These are phyloP conservation scores for Pediacus dermestoides DNA, from an alignment of 2,888 invertebrate genomes.

Conservation along the genomic window DNA sequence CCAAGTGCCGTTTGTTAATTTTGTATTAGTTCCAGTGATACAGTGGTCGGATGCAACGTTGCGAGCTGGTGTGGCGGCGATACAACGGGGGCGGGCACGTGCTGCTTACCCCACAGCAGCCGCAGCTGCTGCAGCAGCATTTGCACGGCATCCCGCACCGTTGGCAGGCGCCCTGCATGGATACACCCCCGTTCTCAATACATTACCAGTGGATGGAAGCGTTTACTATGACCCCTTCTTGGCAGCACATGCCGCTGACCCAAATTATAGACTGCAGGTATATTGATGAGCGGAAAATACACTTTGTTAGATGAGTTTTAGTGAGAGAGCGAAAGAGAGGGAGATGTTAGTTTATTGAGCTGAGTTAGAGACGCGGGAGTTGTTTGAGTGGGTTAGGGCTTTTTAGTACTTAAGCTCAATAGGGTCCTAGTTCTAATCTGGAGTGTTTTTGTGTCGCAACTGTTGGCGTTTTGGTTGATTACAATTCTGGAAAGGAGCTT, in stretches of 20 bases:
- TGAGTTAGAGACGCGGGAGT: no score
- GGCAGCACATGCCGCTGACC: constrained; percentile 83
- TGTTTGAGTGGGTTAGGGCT: no score
- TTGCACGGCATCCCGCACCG: constrained; percentile 64
- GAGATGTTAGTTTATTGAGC: no score
- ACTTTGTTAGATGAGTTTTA: no score
- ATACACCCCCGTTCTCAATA: constrained; percentile 65
- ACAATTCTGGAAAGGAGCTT: no score
- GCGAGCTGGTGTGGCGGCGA: constrained; percentile 74
- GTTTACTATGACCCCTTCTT: constrained; percentile 96
- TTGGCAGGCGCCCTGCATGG: constrained; percentile 77
- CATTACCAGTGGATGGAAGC: constrained; percentile 59
- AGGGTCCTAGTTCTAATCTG: no score
- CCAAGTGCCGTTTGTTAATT: constrained; percentile 9
- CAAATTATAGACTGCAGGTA: constrained; percentile 90
- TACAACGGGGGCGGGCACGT: constrained; percentile 71
- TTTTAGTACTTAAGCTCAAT: no score
- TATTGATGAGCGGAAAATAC: no score
- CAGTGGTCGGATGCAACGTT: constrained; percentile 84
- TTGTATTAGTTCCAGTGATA: constrained; percentile 73
- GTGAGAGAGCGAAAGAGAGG: no score
- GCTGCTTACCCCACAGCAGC: constrained; percentile 66
- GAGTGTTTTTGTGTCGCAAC: no score
- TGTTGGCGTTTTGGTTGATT: no score
- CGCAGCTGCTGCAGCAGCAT: constrained; percentile 70